Base-by-base conservation (phyloP, 1,140 invertebrate genomes). In the Microplitis mediator region DNA sequence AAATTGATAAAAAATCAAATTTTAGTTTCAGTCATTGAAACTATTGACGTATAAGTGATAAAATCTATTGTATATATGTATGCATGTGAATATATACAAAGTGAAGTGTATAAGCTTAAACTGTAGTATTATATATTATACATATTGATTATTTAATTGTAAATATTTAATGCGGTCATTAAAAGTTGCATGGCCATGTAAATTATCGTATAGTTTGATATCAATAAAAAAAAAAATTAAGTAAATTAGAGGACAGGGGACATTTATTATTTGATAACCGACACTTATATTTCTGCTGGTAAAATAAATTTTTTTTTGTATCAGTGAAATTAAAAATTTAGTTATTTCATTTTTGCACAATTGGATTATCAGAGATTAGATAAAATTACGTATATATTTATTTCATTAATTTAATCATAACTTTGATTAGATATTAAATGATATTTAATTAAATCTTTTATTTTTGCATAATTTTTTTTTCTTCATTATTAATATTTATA, bases 301-400 rank as follows among this genome's bases (percentile, higher is more conserved):
- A 39, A 39, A 11, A 8, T 39, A 5, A 39, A 39, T 5, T 39
- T 39, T 2, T 39, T 4, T 39, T 8, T 11, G 11, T 39, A 6
- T 39, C 39, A 8, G 3, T 5, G 39, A 39, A 39, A 39, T 39
- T 2, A 5, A 39, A 6, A 39, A 8, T 6, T 39, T 39, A 23
- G 16, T 58, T 58, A 23, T 6, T 58, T 31, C 56, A 23, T 31
- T 16, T 58, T 58, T 54, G 56, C 16, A 60, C 5, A 32, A 31
- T 60, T 13, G 60, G 32, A 62, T 72, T 66, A 72, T 72, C 70
- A 66, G 6, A 66, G 62, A 72, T 72, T 72, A 72, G 70, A 72
- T 72, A 45, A 72, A 65, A 4, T 39, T 64, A 65, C 8, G n/a
- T 66, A 52, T 23, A 23, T 23, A 23, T 60, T 72, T 66, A 63